These are phyloP conservation scores for Eucriotettix oculatus DNA, from an alignment of 2,888 invertebrate genomes.

Conservation along the genomic window DNA sequence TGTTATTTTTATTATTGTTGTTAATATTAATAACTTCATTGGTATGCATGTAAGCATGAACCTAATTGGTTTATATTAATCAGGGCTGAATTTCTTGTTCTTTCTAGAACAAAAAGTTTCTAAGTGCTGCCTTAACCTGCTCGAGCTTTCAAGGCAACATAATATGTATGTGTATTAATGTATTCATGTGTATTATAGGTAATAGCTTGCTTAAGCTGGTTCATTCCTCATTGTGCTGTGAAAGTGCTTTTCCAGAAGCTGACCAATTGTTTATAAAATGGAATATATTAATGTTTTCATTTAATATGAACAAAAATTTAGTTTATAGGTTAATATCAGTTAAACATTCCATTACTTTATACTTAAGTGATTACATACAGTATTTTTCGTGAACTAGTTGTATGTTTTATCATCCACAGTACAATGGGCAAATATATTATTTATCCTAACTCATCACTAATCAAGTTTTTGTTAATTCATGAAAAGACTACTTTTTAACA, in stretches of 20 bases:
- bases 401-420: too few species aligned
- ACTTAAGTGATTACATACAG: too few species aligned
- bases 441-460: too few species aligned
- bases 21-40: too few species aligned
- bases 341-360: not conserved
- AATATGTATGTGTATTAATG: slow-evolving; percentile 3
- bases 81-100: not conserved
- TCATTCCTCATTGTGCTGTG: slow-evolving; percentile 1
- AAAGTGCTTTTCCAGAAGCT: not conserved
- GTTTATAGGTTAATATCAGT: not conserved
- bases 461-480: too few species aligned
- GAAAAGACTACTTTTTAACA: too few species aligned
- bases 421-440: too few species aligned
- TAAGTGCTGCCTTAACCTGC: slow-evolving; percentile 9
- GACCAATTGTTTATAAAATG: not conserved
- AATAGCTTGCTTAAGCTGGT: slow-evolving; percentile 1
- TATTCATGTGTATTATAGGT: not conserved
- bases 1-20: too few species aligned
- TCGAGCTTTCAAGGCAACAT: slow-evolving; percentile 10
- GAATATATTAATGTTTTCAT: not conserved
- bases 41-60: too few species aligned
- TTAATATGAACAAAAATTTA: not conserved
- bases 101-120: not conserved
- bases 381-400: too few species aligned
- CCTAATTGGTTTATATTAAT: not conserved